Evolutionary conservation across 1,140 invertebrate species (phyloP).

Genomic region (Drosophila triauraria): DNA sequence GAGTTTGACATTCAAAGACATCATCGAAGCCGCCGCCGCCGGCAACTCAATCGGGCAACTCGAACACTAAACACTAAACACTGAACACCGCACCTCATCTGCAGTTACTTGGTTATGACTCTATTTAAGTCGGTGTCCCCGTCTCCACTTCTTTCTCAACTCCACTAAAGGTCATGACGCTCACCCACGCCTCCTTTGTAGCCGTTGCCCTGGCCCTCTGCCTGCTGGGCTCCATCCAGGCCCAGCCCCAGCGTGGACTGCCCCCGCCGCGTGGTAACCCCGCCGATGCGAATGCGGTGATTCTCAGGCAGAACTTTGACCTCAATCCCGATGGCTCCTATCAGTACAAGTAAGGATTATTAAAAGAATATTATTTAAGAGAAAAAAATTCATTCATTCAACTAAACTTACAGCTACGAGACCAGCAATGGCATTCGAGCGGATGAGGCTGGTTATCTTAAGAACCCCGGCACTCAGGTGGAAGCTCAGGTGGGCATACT

Average conservation of each 20-base stretch:
- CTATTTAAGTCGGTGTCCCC: conserved; percentile 30
- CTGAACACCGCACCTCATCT: conserved; percentile 36
- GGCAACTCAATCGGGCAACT: conserved; percentile 36
- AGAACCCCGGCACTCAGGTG: conserved; percentile 85
- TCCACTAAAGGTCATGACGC: conserved; percentile 75
- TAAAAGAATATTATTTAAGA: too few relatives aligned
- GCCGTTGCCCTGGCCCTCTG: conserved; percentile 66
- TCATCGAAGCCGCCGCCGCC: conserved; percentile 1
- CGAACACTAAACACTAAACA: conserved; percentile 7
- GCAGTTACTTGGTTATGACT: conserved; percentile 48
- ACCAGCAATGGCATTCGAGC: conserved; percentile 88
- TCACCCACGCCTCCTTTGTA: conserved; percentile 61
- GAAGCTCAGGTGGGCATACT: conserved; percentile 85
- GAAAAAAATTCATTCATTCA: too few relatives aligned
- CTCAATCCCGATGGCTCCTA: conserved; percentile 86
- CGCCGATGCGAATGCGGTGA: conserved; percentile 82
- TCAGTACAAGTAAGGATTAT: conserved; percentile 80
- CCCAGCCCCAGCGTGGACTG: conserved; percentile 78
- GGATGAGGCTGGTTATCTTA: conserved; percentile 88
- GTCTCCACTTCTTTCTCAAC: conserved; percentile 8
- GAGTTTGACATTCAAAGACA: conserved; percentile 60
- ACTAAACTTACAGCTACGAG: conserved; percentile 87
- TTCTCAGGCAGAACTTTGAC: conserved; percentile 85
- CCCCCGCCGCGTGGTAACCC: conserved; percentile 62
- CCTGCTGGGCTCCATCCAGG: conserved; percentile 62